These are phyloP conservation scores for Botia almorhae DNA, from an alignment of 2,797 vertebrate species.

Conservation along the genomic window DNA sequence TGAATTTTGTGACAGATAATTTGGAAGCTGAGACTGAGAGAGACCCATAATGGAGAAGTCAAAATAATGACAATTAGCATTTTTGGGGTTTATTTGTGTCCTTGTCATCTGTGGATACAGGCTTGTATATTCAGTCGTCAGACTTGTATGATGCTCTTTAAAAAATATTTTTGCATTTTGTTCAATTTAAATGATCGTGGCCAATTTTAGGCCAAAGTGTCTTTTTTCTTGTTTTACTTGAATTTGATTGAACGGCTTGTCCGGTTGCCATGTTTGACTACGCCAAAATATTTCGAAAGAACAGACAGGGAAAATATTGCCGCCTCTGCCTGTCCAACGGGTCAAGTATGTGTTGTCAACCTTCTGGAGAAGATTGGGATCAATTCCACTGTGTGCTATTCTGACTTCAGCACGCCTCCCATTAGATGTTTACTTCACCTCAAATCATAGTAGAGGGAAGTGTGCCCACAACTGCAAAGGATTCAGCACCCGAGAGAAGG, in stretches of 20 bases:
- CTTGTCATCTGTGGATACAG: too few relatives aligned
- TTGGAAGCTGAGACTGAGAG: too few relatives aligned
- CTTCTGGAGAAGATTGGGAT: conserved; percentile 52
- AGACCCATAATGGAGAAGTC: too few relatives aligned
- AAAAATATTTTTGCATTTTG: background rate
- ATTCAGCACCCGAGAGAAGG: conserved; percentile 33
- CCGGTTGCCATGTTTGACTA: background rate
- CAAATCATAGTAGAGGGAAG: conserved; percentile 41
- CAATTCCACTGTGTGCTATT: conserved; percentile 51
- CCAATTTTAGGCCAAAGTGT: background rate
- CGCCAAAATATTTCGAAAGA: conserved; percentile 9
- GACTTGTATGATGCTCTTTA: background rate
- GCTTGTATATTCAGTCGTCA: too few relatives aligned
- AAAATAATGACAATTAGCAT: too few relatives aligned
- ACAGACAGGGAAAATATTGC: conserved; percentile 7
- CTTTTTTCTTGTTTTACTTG: background rate
- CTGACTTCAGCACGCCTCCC: conserved; percentile 51
- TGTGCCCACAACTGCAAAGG: conserved; percentile 41
- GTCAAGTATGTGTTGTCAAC: conserved; percentile 37
- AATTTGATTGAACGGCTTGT: background rate
- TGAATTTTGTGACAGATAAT: too few relatives aligned
- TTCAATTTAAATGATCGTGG: background rate
- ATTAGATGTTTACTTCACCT: conserved; percentile 54
- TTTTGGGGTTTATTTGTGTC: too few relatives aligned
- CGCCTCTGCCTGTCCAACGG: conserved; percentile 7